Conservation (phyloP, 2,888 invertebrate genomes). For the Cremastobaeus sp. region DNA sequence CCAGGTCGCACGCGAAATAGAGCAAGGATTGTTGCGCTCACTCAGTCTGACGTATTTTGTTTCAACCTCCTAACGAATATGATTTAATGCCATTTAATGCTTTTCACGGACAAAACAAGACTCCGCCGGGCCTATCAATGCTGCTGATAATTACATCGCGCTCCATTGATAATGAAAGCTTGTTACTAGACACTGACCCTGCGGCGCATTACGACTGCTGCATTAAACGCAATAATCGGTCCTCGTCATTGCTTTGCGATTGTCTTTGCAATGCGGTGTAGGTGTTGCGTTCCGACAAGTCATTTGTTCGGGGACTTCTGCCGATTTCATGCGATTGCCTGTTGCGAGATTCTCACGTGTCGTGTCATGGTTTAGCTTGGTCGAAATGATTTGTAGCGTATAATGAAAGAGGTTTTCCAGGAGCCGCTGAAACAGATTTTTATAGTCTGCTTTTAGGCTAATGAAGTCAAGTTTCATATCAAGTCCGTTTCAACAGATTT, state of each 20-base stretch:
- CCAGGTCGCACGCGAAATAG: slow-evolving; percentile 66
- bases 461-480: too few species aligned
- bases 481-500: too few species aligned
- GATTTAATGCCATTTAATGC: slow-evolving; percentile 48
- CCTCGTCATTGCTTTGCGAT: slow-evolving; percentile 12
- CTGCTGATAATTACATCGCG: slow-evolving; percentile 51
- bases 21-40: slow-evolving; percentile 58
- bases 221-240: slow-evolving; percentile 20
- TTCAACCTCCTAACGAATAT: slow-evolving; percentile 37
- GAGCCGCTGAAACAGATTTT: too few species aligned
- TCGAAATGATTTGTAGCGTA: too few species aligned
- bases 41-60: slow-evolving; percentile 38
- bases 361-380: neutral
- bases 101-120: slow-evolving; percentile 41
- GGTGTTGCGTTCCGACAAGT: slow-evolving; percentile 3
- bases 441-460: too few species aligned
- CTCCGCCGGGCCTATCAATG: neutral
- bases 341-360: neutral
- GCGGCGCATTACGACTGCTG: slow-evolving; percentile 12
- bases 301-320: neutral
- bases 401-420: too few species aligned
- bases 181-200: slow-evolving; percentile 49
- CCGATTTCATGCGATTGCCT: neutral
- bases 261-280: slow-evolving; percentile 1
- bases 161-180: slow-evolving; percentile 57